phyloP scores from a whole-genome alignment of 2,888 invertebrate genomes.

The Tupiocoris notatus region DNA sequence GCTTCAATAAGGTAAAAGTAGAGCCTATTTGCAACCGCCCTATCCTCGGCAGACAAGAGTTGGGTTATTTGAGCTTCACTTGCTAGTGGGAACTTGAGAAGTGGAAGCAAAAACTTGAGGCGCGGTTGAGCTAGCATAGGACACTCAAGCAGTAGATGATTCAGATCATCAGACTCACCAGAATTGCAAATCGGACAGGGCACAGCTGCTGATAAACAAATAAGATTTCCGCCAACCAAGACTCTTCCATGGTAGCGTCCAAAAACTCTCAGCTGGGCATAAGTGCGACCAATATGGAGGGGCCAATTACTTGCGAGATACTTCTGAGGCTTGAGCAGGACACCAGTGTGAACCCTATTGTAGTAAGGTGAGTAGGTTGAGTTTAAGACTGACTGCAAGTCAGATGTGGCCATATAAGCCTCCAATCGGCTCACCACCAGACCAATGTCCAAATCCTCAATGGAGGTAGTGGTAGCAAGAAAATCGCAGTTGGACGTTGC shows the following conservation, averaged over 20 bases:
- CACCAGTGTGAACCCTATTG: neutral
- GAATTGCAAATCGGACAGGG: constrained; percentile 2
- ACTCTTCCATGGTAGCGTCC: neutral
- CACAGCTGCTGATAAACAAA: neutral
- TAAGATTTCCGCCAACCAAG: neutral
- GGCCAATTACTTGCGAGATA: neutral
- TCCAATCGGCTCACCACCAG: neutral
- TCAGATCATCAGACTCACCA: neutral
- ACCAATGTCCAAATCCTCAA: neutral
- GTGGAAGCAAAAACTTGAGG: neutral
- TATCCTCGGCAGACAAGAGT: neutral
- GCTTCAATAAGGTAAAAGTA: neutral
- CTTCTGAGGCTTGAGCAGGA: neutral
- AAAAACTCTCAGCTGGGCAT: constrained; percentile 2
- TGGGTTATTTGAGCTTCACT: neutral
- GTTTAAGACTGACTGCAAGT: neutral
- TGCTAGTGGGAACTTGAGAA: neutral
- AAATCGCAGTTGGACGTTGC: neutral
- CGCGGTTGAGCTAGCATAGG: constrained; percentile 9
- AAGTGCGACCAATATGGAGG: neutral
- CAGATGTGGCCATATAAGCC: neutral
- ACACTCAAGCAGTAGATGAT: neutral
- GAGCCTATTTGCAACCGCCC: neutral
- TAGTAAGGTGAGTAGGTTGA: neutral
- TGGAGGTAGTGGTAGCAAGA: neutral